Conservation (phyloP, 2,888 invertebrate genomes). For the Drosophila testacea region DNA sequence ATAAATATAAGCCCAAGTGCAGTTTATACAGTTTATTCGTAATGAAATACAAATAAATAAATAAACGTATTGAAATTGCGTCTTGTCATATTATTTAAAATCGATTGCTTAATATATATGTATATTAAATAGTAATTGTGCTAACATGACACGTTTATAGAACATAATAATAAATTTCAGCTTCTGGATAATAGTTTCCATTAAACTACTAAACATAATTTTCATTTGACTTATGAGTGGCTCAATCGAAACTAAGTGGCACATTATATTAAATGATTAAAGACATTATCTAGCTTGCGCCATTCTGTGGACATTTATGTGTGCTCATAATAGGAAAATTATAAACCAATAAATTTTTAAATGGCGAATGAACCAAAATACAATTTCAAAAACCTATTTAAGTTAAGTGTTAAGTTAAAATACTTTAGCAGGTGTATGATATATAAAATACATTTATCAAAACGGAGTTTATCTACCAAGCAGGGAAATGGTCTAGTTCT, state of each 20-base stretch:
- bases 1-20: slow-evolving; percentile 19
- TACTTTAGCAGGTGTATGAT: too few relatives aligned
- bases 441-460: too few relatives aligned
- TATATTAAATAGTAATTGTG: slow-evolving; percentile 18
- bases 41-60: slow-evolving; percentile 21
- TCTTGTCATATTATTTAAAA: background rate
- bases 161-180: slow-evolving; percentile 31
- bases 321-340: background rate
- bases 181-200: background rate
- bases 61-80: background rate
- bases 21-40: slow-evolving; percentile 5
- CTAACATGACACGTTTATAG: slow-evolving; percentile 36
- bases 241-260: background rate
- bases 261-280: background rate
- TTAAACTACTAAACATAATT: slow-evolving; percentile 28
- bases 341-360: background rate
- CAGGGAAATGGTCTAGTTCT: too few relatives aligned
- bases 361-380: too few relatives aligned
- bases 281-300: too few relatives aligned
- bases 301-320: too few relatives aligned
- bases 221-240: slow-evolving; percentile 1
- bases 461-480: background rate
- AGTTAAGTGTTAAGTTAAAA: too few relatives aligned
- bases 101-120: background rate
- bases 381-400: too few relatives aligned